phyloP scores from a whole-genome alignment of 2,113 vertebrate species.

The Phaetusa simplex region DNA sequence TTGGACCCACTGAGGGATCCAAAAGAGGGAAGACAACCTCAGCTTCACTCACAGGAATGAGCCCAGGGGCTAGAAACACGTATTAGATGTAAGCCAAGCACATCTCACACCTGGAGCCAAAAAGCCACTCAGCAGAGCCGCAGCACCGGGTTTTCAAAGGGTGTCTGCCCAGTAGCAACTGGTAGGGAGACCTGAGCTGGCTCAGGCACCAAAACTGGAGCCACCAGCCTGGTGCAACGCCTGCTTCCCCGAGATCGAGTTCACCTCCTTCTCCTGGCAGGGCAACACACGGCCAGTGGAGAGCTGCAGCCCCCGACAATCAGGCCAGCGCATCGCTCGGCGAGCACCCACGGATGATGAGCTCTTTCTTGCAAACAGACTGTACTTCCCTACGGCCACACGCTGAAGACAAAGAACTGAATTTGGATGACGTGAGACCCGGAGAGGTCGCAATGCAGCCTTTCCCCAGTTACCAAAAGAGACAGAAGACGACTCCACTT shows the following conservation, averaged over 20 bases:
- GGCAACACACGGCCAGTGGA: rapidly evolving
- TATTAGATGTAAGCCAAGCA: neutral
- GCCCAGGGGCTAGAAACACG: neutral
- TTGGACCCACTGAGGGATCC: neutral
- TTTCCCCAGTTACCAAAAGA: neutral
- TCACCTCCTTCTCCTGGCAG: neutral
- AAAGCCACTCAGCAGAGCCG: neutral
- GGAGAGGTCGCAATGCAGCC: neutral
- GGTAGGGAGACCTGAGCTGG: neutral
- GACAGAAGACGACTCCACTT: neutral
- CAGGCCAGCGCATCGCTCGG: rapidly evolving
- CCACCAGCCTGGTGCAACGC: neutral
- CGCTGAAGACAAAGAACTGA: neutral
- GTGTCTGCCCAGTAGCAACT: neutral
- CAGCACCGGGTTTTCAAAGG: neutral
- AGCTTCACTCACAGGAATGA: neutral
- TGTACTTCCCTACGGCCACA: neutral
- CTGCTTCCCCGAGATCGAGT: neutral
- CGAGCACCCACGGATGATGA: rapidly evolving
- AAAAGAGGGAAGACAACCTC: neutral
- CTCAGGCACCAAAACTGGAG: neutral
- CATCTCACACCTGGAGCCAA: neutral
- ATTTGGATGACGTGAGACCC: neutral
- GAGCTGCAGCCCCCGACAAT: neutral
- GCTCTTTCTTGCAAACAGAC: neutral